These are phyloP conservation scores for Anolis apletophallus DNA, from an alignment of 2,797 vertebrate species.

Conservation along the genomic window DNA sequence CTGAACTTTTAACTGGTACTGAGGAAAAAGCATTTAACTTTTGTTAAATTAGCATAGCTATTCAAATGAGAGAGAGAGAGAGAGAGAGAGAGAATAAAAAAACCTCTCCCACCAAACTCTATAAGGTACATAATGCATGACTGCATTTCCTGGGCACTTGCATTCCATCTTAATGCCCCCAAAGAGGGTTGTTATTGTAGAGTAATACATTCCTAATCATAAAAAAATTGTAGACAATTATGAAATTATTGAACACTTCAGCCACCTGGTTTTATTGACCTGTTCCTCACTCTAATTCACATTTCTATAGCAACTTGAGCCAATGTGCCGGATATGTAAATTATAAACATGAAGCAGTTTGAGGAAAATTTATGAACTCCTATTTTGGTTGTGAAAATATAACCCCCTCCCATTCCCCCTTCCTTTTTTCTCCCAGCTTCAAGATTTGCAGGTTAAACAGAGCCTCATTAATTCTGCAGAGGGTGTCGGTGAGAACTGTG, in stretches of 20 bases:
- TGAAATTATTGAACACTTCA: conserved; percentile 57
- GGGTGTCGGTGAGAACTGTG: conserved; percentile 31
- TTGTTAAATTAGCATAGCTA: conserved; percentile 30
- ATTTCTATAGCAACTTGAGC: conserved; percentile 14
- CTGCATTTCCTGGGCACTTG: conserved; percentile 14
- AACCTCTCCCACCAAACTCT: not conserved
- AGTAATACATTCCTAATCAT: conserved; percentile 4
- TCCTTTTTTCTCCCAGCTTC: conserved; percentile 24
- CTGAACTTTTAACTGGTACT: not conserved
- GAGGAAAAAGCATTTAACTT: conserved; percentile 15
- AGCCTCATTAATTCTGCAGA: conserved; percentile 44
- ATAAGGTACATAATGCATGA: not conserved
- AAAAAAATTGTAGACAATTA: conserved; percentile 48
- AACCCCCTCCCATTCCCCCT: not conserved
- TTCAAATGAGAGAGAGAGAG: not conserved
- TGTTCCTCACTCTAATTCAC: not conserved
- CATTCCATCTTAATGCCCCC: conserved; percentile 1
- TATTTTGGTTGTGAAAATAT: conserved; percentile 47
- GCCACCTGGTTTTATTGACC: conserved; percentile 2
- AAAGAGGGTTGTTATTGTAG: not conserved
- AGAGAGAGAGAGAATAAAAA: not conserved
- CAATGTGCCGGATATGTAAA: conserved; percentile 45
- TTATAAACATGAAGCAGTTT: conserved; percentile 31
- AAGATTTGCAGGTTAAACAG: conserved; percentile 46
- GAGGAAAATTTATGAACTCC: conserved; percentile 44